A percentile compares a stretch with the other conserved stretches of the same genome.
Conservation (phyloP, 92 coral and sea anemone species). For the Anthopleura xanthogrammica region DNA sequence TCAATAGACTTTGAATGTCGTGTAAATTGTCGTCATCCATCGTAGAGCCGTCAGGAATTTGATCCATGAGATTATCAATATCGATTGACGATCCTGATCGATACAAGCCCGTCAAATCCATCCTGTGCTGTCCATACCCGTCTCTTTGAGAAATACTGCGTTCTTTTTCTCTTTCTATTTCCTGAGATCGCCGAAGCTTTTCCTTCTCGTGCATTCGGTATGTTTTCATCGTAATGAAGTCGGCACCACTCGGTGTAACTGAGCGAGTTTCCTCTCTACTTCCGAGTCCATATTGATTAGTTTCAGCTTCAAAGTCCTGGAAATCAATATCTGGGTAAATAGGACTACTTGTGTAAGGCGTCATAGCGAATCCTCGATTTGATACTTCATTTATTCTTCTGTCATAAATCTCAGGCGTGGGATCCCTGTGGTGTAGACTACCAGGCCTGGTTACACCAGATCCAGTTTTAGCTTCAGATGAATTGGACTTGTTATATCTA, state of each 20-base stretch:
- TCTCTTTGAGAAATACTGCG: background rate
- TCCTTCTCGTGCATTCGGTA: conserved; percentile 61
- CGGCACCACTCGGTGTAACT: conserved; percentile 70
- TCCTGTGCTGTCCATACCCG: conserved; percentile 1
- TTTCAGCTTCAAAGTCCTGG: background rate
- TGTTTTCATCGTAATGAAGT: conserved; percentile 59
- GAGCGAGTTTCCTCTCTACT: conserved; percentile 44
- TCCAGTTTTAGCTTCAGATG: background rate
- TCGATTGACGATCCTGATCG: conserved; percentile 27
- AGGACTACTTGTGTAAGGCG: conserved; percentile 32
- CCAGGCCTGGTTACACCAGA: background rate
- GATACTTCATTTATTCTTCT: background rate
- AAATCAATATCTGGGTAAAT: conserved; percentile 9
- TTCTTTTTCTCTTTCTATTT: conserved; percentile 19
- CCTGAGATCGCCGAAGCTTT: conserved; percentile 48
- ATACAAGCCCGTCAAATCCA: conserved; percentile 18
- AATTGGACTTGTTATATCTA: conserved; percentile 20
- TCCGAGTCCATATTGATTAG: conserved; percentile 14
- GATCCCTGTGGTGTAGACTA: background rate
- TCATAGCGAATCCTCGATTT: background rate
- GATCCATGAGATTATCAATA: conserved; percentile 56
- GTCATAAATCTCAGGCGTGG: background rate
- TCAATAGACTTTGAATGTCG: conserved; percentile 58
- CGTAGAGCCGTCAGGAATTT: conserved; percentile 55
- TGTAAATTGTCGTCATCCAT: conserved; percentile 45